Conservation (phyloP, 2,888 invertebrate genomes). For the Thera britannica region DNA sequence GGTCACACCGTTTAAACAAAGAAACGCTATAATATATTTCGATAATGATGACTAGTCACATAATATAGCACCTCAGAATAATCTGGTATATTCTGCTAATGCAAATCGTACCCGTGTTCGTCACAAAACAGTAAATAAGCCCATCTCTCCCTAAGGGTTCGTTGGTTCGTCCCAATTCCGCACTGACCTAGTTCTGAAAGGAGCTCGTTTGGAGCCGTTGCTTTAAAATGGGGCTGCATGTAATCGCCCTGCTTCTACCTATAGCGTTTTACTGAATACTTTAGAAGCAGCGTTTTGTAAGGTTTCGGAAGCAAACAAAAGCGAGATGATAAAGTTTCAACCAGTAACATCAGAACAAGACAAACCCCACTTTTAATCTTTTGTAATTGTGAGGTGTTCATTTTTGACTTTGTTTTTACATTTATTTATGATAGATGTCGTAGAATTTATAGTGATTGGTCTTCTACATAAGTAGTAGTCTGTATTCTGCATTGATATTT, state of each 20-base stretch:
- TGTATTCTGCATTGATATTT: too few species aligned
- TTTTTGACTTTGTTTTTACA: too few species aligned
- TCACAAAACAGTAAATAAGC: conserved; percentile 56
- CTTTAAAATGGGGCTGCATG: conserved; percentile 78
- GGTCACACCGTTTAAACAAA: not conserved
- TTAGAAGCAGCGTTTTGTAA: conserved; percentile 6
- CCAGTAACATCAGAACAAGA: not conserved
- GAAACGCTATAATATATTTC: not conserved
- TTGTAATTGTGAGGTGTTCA: too few species aligned
- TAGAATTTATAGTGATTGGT: too few species aligned
- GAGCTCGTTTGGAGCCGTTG: conserved; percentile 72
- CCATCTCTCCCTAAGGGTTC: conserved; percentile 61
- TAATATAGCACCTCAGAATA: too few species aligned
- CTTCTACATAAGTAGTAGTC: too few species aligned
- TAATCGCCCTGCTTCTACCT: conserved; percentile 67
- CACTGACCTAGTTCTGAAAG: conserved; percentile 78
- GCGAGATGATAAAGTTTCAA: conserved; percentile 1
- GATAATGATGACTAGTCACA: too few species aligned
- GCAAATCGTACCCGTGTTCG: conserved; percentile 32
- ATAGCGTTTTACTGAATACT: conserved; percentile 16
- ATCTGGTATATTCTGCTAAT: conserved; percentile 2
- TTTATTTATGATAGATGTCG: too few species aligned
- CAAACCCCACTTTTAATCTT: too few species aligned
- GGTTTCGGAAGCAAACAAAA: not conserved
- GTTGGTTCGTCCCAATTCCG: conserved; percentile 75